phyloP scores from a whole-genome alignment of 1,140 invertebrate genomes.

The Pseudomyrmex flavicornis region DNA sequence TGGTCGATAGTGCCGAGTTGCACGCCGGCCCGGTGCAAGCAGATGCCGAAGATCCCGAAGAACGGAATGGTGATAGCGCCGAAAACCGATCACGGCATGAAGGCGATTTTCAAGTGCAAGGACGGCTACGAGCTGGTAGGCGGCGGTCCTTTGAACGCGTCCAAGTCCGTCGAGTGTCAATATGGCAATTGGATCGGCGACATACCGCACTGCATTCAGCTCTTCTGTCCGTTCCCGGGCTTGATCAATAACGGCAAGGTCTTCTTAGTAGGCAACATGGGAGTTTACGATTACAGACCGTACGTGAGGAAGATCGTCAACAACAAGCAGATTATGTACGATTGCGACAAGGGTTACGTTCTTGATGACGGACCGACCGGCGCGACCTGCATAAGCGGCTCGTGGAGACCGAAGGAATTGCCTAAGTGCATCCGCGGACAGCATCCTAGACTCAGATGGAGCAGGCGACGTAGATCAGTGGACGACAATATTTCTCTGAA shows the following conservation, averaged over 20 bases:
- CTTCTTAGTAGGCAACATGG: constrained; percentile 97
- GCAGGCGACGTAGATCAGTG: constrained; percentile 88
- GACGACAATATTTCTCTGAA: constrained; percentile 71
- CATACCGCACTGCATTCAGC: constrained; percentile 92
- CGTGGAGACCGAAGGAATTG: constrained; percentile 93
- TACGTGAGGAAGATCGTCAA: constrained; percentile 96
- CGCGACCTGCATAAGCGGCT: constrained; percentile 95
- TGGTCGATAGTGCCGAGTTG: constrained; percentile 97
- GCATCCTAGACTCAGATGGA: constrained; percentile 93
- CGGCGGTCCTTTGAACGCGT: constrained; percentile 85
- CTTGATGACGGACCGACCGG: constrained; percentile 95
- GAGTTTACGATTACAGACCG: constrained; percentile 97
- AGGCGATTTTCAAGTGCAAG: constrained; percentile 95
- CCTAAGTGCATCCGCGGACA: constrained; percentile 92
- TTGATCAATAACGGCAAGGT: constrained; percentile 96
- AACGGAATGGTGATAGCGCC: constrained; percentile 98
- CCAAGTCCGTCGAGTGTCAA: constrained; percentile 91
- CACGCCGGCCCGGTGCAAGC: constrained; percentile 95
- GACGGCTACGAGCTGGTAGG: constrained; percentile 93
- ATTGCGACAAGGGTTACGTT: constrained; percentile 96
- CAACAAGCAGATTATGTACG: constrained; percentile 98
- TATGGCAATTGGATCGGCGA: constrained; percentile 97
- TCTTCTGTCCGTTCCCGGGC: constrained; percentile 97
- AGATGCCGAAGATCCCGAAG: constrained; percentile 93
- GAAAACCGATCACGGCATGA: constrained; percentile 97